Base-by-base conservation (phyloP, 2,888 invertebrate genomes). In the Ischnus inquisitorius region DNA sequence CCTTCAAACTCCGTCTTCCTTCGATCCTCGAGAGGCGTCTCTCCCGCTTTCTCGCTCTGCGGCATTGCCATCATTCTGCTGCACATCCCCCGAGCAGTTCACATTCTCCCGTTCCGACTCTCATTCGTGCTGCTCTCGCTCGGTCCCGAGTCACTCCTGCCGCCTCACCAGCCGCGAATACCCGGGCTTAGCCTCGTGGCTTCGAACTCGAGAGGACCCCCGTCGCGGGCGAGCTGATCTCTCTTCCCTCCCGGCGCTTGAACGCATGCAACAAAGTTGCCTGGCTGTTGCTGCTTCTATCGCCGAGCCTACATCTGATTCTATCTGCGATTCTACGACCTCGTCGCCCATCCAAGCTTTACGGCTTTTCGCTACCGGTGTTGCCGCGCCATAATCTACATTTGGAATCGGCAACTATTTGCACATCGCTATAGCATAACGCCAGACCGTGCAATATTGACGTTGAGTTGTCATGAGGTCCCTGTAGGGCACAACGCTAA, bases 61-160 rank as follows among this genome's bases (percentile, higher is more conserved):
- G 22, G 22, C 22, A 60, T 60, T 64, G 54, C 16, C 54, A 3
- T 57, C 43, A 54, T 64, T 28, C 46, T 39, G 46, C 34, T 71
- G 57, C 54, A 43, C 43, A 76, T 64, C 54, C 62, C 75, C 46
- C 60, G 60, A 60, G 60, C 60, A n/a, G 28, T 60, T 14, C 60
- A 14, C 60, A 28, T 60, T 28, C 28, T 19, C 54, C 22, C 22
- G 22, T 22, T 54, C 10, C 12, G 54, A 54, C 54, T 54, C 54
- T 60, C 65, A 57, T 39, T n/a, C 41, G 57, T 22, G 14, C 12
- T 34, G 54, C 60, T 41, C 25, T n/a, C n/a, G 41, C n/a, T n/a
- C 65, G 19, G 14, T 67, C 12, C 14, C 43, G 46, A 46, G 3
- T 14, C 39, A n/a, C 64, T 34, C 64, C 39, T 39, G 39, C 39